Conservation (phyloP, 2,888 invertebrate genomes). For the Temnothorax rugatulus region DNA sequence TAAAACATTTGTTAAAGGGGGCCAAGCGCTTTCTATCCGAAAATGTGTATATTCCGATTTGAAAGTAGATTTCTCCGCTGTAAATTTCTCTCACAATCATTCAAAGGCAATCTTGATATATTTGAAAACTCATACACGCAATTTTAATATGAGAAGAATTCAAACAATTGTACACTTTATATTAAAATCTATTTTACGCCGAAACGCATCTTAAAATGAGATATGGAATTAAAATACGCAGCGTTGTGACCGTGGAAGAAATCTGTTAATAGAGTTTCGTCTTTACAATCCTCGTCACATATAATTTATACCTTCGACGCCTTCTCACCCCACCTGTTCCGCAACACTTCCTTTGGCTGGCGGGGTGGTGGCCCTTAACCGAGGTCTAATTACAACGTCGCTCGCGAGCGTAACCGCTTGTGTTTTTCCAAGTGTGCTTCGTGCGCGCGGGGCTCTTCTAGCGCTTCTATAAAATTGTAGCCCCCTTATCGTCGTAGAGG, state of each 20-base stretch:
- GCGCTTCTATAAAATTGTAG: constrained; percentile 82
- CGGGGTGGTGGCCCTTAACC: constrained; percentile 37
- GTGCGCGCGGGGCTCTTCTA: constrained; percentile 39
- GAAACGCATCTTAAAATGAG: not conserved
- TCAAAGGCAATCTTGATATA: not conserved
- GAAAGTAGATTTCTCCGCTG: not conserved
- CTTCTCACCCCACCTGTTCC: constrained; percentile 28
- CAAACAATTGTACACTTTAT: not conserved
- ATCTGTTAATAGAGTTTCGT: constrained; percentile 3
- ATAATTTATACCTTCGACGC: constrained; percentile 33
- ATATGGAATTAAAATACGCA: not conserved
- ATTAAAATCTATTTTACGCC: not conserved
- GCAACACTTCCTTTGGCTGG: constrained; percentile 10
- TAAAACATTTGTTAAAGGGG: constrained; percentile 30
- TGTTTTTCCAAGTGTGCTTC: constrained; percentile 37
- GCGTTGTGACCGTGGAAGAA: not conserved
- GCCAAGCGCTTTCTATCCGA: constrained; percentile 2
- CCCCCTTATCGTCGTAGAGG: constrained; percentile 83
- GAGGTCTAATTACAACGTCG: constrained; percentile 37
- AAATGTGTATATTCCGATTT: not conserved
- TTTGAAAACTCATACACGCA: not conserved
- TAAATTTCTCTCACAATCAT: not conserved
- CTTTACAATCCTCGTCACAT: not conserved
- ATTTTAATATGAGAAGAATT: not conserved
- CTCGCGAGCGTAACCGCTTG: constrained; percentile 41